A percentile compares a stretch with the other conserved stretches of the same genome.
Conservation (phyloP, 2,797 vertebrate species). For the Melopsittacus undulatus region DNA sequence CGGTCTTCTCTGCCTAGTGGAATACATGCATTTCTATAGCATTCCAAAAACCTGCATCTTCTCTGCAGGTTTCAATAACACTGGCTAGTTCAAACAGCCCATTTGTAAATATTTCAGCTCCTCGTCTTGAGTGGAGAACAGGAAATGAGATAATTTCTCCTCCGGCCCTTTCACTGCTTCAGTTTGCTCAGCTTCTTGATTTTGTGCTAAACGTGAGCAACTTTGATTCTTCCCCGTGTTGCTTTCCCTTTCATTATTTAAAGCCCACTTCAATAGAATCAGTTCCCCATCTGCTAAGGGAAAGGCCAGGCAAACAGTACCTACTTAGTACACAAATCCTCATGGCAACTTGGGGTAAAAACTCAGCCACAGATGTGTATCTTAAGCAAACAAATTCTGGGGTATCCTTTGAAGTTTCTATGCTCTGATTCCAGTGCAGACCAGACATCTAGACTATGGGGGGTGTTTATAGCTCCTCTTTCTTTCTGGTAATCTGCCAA, state of each 20-base stretch:
- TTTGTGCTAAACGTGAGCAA: not conserved
- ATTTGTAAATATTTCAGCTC: slow-evolving; percentile 6
- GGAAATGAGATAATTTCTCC: not conserved
- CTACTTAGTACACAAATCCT: not conserved
- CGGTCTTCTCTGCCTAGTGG: not conserved
- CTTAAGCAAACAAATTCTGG: not conserved
- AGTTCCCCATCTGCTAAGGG: not conserved
- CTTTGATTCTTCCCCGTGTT: not conserved
- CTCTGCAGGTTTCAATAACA: not conserved
- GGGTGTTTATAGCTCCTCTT: not conserved
- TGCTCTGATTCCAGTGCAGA: not conserved
- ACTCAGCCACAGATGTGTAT: not conserved
- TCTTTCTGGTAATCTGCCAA: not conserved
- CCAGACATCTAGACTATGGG: not conserved
- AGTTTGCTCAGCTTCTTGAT: not conserved
- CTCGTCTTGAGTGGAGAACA: not conserved
- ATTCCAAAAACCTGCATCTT: not conserved
- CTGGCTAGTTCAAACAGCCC: not conserved
- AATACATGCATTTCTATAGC: not conserved
- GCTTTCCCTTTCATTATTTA: not conserved
- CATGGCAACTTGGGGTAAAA: not conserved
- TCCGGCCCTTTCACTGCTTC: not conserved
- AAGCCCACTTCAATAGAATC: not conserved
- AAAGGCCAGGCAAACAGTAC: not conserved
- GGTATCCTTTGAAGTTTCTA: not conserved